Base-by-base conservation (phyloP, 1,140 invertebrate genomes). In the Spodoptera frugiperda region DNA sequence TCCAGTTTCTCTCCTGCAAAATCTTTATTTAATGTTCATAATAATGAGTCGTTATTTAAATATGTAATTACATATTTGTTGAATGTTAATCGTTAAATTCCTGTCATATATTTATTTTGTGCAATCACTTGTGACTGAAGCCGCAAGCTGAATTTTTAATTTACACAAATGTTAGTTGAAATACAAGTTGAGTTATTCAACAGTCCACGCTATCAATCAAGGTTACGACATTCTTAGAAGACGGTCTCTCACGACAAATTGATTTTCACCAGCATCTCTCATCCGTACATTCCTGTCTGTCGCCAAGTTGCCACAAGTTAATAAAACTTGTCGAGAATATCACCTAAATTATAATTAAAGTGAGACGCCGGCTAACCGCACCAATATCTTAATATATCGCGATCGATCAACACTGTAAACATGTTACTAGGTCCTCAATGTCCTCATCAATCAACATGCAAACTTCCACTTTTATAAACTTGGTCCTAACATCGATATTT, bases 351-450 rank as follows among this genome's bases (percentile, higher is more conserved):
- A 72, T 46, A 72, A 72, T 72, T 57, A 57, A 57, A 46, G 17
- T 57, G 51, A 72, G 51, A 57, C 39, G 17, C 6, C 53, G 5
- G 12, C 33, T 39, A 9, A 12, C 49, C 30, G 49, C n/a, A 25
- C 55, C 19, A 57, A 72, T 72, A 72, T 72, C 53, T 57, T 54
- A 72, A 57, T 2, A 55, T 53, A 72, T 72, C 46, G 17, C 68
- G 53, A 72, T 72, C 68, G 25, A 72, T 72, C 68, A 72, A 72
- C 57, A 44, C 39, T 57, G 68, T 57, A 12, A 72, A 57, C 68
- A 57, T 39, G 6, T 49, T n/a, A 17, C 39, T 33, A 39, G 2
- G 15, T 51, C 63, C 48, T 53, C 51, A 71, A 39, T 0, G 15
- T 51, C 63, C 48, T 53, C 51, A 71, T 71, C 33, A 30, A 71